Conservation (phyloP, 2,888 invertebrate genomes). For the Eupeodes latifasciatus region DNA sequence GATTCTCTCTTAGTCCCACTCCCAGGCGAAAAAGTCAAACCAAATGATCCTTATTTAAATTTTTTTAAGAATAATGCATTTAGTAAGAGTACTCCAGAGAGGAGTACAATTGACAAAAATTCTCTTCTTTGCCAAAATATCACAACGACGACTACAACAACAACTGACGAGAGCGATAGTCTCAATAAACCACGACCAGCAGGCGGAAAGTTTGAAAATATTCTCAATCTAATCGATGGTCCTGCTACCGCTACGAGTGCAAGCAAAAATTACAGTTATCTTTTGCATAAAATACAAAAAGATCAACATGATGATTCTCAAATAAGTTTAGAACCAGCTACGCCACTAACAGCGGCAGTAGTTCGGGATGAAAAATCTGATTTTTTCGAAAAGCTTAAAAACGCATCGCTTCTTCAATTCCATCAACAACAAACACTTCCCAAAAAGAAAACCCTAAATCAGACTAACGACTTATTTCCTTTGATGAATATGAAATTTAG, state of each 20-base stretch:
- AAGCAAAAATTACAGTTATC: neutral
- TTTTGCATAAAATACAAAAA: neutral
- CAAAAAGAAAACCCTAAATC: neutral
- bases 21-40: neutral
- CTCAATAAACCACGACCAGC: constrained; percentile 2
- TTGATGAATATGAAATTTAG: constrained; percentile 77
- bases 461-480: constrained; percentile 32
- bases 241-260: neutral
- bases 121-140: neutral
- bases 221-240: constrained; percentile 54
- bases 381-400: constrained; percentile 61
- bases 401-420: constrained; percentile 42
- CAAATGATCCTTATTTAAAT: constrained; percentile 20
- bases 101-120: constrained; percentile 19
- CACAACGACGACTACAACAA: neutral
- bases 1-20: constrained; percentile 26
- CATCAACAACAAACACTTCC: neutral
- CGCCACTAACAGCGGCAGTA: neutral
- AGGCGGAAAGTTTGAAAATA: constrained; percentile 52
- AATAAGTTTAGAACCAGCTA: neutral
- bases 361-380: constrained; percentile 35
- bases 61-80: constrained; percentile 43
- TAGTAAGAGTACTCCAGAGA: constrained; percentile 56
- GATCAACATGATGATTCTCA: neutral
- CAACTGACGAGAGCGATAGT: constrained; percentile 25